Percentiles rank a stretch among this genome's conserved stretches.
phyloP scores from a whole-genome alignment of 92 coral and sea anemone species.

The Paramuricea clavata region DNA sequence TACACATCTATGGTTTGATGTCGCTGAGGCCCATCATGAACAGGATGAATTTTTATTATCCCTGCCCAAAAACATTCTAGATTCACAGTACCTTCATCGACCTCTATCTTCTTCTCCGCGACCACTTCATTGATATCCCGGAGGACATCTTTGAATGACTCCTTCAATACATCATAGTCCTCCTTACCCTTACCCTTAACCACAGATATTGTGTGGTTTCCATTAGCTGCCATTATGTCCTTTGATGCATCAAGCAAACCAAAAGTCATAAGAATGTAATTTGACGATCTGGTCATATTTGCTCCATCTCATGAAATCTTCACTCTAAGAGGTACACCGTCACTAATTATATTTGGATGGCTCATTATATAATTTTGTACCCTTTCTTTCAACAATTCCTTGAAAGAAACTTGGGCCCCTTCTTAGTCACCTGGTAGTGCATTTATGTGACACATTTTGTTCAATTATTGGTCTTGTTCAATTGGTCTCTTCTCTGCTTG shows the following conservation, averaged over 20 bases:
- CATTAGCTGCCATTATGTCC: background rate
- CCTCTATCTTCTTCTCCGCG: background rate
- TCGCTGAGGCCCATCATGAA: constrained; percentile 66
- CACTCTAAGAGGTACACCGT: constrained; percentile 57
- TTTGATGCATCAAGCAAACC: background rate
- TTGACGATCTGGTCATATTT: background rate
- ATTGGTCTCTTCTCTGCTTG: no score
- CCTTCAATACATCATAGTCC: background rate
- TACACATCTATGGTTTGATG: constrained; percentile 34
- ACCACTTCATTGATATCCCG: no score
- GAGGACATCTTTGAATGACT: no score
- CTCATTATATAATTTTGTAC: constrained; percentile 26
- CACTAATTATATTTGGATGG: background rate
- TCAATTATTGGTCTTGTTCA: constrained; percentile 72
- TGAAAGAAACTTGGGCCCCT: constrained; percentile 70
- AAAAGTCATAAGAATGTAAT: constrained; percentile 53
- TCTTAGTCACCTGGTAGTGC: constrained; percentile 68
- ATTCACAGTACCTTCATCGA: no score
- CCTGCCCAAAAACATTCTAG: constrained; percentile 59
- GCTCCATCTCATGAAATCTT: constrained; percentile 35
- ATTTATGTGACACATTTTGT: constrained; percentile 71
- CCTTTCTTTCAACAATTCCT: constrained; percentile 49
- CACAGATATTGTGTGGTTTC: background rate
- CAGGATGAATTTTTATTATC: constrained; percentile 60
- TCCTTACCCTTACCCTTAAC: background rate